Evolutionary conservation across 1,140 invertebrate species (phyloP).

Genomic region (Hyles vespertilio): DNA sequence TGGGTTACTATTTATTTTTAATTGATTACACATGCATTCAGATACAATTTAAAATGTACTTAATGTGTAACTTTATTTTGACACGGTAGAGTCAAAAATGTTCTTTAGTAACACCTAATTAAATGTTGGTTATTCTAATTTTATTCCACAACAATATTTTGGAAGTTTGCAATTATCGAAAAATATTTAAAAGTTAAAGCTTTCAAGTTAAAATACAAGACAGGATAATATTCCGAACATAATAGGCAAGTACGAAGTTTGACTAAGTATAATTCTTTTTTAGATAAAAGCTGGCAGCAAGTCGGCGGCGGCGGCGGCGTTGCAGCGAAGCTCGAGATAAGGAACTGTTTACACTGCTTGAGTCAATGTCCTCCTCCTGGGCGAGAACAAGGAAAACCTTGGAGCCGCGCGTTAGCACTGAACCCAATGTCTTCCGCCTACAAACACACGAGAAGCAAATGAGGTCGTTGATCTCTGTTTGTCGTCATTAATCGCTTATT

Average conservation of each 20-base stretch:
- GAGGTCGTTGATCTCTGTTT: slow-evolving; percentile 27
- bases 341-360: slow-evolving; percentile 73
- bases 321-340: slow-evolving; percentile 64
- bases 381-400: slow-evolving; percentile 65
- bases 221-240: neutral
- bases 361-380: slow-evolving; percentile 71
- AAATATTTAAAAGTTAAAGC: too few species aligned
- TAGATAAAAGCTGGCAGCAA: slow-evolving; percentile 68
- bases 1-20: too few species aligned
- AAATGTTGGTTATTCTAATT: too few species aligned
- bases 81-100: too few species aligned
- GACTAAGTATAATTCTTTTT: slow-evolving; percentile 51
- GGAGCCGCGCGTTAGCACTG: slow-evolving; percentile 37
- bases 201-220: too few species aligned
- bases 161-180: too few species aligned
- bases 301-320: slow-evolving; percentile 47
- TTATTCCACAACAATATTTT: too few species aligned
- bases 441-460: slow-evolving; percentile 13
- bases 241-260: slow-evolving; percentile 14
- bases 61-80: too few species aligned
- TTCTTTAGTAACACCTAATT: too few species aligned
- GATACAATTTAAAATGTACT: too few species aligned
- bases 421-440: slow-evolving; percentile 39
- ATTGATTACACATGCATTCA: too few species aligned
- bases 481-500: slow-evolving; percentile 17